These are phyloP conservation scores for Stercorarius parasiticus DNA, from an alignment of 2,113 vertebrate species.

Conservation along the genomic window DNA sequence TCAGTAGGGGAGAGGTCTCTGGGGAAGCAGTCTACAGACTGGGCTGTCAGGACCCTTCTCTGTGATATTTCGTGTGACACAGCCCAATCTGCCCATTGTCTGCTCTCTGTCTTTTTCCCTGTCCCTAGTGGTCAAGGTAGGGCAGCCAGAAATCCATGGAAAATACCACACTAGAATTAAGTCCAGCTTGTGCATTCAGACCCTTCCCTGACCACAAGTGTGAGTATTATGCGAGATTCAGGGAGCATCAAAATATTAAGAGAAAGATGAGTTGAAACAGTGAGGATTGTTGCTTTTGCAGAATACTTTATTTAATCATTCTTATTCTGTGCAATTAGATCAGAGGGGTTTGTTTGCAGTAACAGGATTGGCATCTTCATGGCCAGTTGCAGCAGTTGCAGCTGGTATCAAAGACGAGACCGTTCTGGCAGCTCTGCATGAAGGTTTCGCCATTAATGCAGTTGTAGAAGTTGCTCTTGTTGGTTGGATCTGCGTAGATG, in stretches of 20 bases:
- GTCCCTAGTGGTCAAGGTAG: too few species aligned
- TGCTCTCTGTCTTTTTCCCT: background rate
- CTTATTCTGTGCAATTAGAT: too few species aligned
- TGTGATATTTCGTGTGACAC: background rate
- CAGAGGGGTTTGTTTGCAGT: too few species aligned
- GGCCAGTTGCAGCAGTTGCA: conserved; percentile 81
- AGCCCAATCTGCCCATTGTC: background rate
- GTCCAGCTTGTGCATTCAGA: background rate
- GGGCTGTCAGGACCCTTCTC: background rate
- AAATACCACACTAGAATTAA: background rate
- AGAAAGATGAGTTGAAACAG: fast-evolving
- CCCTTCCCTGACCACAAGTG: background rate
- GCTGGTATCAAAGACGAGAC: conserved; percentile 70
- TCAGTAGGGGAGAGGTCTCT: background rate
- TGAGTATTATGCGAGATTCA: background rate
- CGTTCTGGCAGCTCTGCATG: background rate
- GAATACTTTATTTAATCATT: background rate
- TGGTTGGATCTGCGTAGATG: conserved; percentile 67
- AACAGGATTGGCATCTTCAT: background rate
- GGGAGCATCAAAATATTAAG: background rate
- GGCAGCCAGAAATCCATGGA: background rate
- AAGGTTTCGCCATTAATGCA: conserved; percentile 60
- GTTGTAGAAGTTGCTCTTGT: conserved; percentile 65
- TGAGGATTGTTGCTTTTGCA: background rate
- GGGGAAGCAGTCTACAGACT: fast-evolving